Conservation (phyloP, 2,113 vertebrate genomes). For the Corydoras sp. region DNA sequence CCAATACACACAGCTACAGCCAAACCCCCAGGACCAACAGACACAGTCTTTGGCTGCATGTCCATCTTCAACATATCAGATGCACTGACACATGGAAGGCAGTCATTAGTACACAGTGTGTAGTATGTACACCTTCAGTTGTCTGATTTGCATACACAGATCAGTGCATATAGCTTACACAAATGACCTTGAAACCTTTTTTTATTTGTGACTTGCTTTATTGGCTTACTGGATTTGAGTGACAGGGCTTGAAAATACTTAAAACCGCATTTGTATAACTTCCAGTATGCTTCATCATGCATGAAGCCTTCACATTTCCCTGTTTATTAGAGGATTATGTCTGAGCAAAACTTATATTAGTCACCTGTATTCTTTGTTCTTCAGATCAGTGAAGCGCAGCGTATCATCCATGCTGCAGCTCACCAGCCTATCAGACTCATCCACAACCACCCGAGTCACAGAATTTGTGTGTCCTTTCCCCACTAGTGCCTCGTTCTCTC, state of each 20-base stretch:
- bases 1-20: slow-evolving; percentile 48
- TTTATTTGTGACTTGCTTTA: background rate
- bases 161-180: too few species aligned
- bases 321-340: too few species aligned
- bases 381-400: slow-evolving; percentile 76
- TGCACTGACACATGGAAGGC: slow-evolving; percentile 60
- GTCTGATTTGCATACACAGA: too few species aligned
- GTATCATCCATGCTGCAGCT: slow-evolving; percentile 97
- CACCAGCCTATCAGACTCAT: slow-evolving; percentile 73
- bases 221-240: background rate
- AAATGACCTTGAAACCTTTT: too few species aligned
- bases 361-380: slow-evolving; percentile 84
- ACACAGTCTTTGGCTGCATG: slow-evolving; percentile 81
- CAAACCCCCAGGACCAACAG: slow-evolving; percentile 74
- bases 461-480: slow-evolving; percentile 93
- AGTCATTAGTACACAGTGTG: too few species aligned
- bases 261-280: background rate
- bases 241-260: background rate
- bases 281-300: background rate
- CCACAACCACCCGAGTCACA: slow-evolving; percentile 77
- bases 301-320: background rate
- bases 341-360: background rate
- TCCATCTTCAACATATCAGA: slow-evolving; percentile 89
- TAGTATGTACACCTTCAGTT: too few species aligned
- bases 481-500: slow-evolving; percentile 77